Conservation (phyloP, 2,797 vertebrate species). For the Atherinosoma microstoma region DNA sequence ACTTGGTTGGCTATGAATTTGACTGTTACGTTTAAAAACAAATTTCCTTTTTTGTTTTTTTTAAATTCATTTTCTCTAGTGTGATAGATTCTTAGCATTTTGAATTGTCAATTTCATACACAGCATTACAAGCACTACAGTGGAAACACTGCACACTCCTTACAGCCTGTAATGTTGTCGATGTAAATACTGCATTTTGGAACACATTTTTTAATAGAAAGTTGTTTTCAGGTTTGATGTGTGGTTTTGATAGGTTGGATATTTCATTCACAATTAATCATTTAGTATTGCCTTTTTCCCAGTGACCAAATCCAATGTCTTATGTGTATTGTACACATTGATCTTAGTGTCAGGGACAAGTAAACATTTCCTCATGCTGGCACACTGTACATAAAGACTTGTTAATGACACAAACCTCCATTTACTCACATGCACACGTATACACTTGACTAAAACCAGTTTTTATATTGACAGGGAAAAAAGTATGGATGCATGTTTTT, state of each 20-base stretch:
- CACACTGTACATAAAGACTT: conserved; percentile 75
- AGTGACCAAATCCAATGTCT: conserved; percentile 83
- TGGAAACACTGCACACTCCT: conserved; percentile 77
- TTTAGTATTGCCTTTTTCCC: conserved; percentile 79
- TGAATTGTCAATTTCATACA: conserved; percentile 73
- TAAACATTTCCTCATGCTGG: conserved; percentile 74
- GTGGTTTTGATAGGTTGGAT: conserved; percentile 73
- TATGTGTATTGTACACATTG: conserved; percentile 77
- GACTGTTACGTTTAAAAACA: conserved; percentile 81
- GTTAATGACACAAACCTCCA: conserved; percentile 71
- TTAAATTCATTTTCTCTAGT: conserved; percentile 48
- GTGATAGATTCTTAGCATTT: conserved; percentile 70
- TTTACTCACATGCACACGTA: conserved; percentile 71
- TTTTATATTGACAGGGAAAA: conserved; percentile 72
- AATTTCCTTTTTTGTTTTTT: background rate
- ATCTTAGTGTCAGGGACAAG: conserved; percentile 78
- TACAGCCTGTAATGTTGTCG: conserved; percentile 73
- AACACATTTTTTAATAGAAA: conserved; percentile 59
- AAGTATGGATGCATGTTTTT: conserved; percentile 79
- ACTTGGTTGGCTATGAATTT: conserved; percentile 81
- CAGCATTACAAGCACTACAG: conserved; percentile 77
- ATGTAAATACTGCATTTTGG: conserved; percentile 79
- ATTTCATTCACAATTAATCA: conserved; percentile 75
- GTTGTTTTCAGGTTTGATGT: conserved; percentile 73
- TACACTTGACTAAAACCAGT: conserved; percentile 67